Evolutionary conservation across 2,113 vertebrate species (phyloP).

Genomic region (Machaerirhynchus nigripectus): DNA sequence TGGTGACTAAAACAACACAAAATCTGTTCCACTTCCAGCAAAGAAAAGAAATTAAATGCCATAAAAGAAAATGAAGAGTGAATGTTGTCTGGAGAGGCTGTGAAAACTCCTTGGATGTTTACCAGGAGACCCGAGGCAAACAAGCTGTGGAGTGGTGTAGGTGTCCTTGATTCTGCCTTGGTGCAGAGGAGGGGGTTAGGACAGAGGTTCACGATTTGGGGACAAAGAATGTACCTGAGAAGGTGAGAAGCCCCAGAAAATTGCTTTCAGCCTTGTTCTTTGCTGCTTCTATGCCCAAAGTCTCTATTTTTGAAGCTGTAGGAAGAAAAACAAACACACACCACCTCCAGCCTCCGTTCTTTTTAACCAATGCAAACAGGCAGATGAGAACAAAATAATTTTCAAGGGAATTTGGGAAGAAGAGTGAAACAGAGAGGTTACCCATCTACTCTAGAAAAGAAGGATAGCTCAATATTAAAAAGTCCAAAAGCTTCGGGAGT

Average conservation of each 20-base stretch:
- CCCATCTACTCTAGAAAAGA: neutral
- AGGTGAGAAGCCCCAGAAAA: neutral
- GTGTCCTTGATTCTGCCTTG: neutral
- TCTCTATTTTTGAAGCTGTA: neutral
- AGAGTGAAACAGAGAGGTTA: neutral
- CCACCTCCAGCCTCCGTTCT: neutral
- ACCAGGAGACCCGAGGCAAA: conserved; percentile 16
- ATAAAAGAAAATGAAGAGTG: conserved; percentile 5
- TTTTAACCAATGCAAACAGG: neutral
- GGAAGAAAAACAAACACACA: neutral
- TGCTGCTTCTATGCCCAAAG: neutral
- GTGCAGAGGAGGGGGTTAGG: neutral
- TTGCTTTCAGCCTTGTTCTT: neutral
- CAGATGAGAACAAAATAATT: neutral
- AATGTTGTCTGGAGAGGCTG: conserved; percentile 6
- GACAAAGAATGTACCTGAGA: neutral
- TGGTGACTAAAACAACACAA: neutral
- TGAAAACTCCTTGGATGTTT: conserved; percentile 15
- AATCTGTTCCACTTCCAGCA: neutral
- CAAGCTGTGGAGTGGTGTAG: neutral
- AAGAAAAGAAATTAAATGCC: conserved; percentile 38
- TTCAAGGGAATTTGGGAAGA: neutral
- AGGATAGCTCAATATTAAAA: neutral
- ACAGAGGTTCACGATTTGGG: neutral
- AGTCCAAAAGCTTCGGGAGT: neutral